Evolutionary conservation across 2,113 vertebrate species (phyloP).

Genomic region (Nymphicus hollandicus): DNA sequence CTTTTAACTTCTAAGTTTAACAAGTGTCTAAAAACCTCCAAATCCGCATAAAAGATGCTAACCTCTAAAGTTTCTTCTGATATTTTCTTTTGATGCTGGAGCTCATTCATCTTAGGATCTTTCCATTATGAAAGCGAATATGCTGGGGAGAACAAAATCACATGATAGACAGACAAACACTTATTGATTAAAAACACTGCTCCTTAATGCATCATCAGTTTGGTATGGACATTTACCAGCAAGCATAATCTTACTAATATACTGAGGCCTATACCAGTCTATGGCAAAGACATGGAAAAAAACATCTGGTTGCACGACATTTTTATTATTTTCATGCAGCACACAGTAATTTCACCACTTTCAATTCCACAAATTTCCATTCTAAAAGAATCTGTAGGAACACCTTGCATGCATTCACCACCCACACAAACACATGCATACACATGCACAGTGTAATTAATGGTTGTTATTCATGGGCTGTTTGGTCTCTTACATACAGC

Average conservation of each 20-base stretch:
- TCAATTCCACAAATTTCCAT: neutral
- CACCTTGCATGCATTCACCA: slow-evolving; percentile 32
- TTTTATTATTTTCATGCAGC: neutral
- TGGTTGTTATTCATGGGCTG: neutral
- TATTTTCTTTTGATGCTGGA: slow-evolving; percentile 20
- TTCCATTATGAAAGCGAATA: neutral
- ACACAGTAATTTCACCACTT: slow-evolving; percentile 19
- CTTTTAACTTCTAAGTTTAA: slow-evolving; percentile 39
- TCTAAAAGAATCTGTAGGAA: neutral
- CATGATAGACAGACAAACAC: neutral
- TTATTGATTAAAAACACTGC: slow-evolving; percentile 23
- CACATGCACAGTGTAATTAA: neutral
- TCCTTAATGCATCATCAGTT: neutral
- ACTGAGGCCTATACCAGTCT: neutral
- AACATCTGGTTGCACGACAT: neutral
- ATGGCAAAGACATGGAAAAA: neutral
- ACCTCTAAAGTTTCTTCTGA: slow-evolving; percentile 10
- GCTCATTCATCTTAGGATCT: neutral
- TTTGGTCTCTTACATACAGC: neutral
- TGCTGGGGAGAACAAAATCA: neutral
- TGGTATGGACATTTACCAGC: slow-evolving; percentile 1
- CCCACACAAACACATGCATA: neutral
- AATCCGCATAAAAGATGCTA: slow-evolving; percentile 43
- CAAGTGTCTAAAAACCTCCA: slow-evolving; percentile 23
- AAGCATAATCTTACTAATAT: neutral